Evolutionary conservation across 2,888 invertebrate species (phyloP), one percentile per base, ranked within the genome.

Genomic region (Cephus sareptanus): DNA sequence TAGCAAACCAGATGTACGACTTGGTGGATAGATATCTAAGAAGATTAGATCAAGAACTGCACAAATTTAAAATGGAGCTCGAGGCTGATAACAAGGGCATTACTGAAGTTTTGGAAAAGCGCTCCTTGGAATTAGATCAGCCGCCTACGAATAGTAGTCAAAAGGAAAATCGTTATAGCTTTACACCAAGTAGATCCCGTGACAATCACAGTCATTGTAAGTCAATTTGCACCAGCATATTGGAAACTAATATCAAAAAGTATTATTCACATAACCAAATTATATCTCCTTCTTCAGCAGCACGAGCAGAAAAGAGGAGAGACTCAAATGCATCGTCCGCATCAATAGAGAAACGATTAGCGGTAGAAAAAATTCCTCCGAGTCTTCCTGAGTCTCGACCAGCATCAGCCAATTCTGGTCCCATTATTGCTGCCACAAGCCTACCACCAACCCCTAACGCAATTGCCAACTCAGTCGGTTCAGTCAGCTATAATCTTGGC

Each of bases 21-120:
- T 93, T 98, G 87, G 98, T 99, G 77, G 98, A 98, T 89, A 94
- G 98, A 89, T 98, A 99, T 92, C 93, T 98, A 87, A 93, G 98
- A 80, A 94, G 97, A 91, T 93, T 99, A 77, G 97, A 96, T 93
- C 94, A 94, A 91, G 99, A 99, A 91, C 92, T 99, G 76, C 96
- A 97, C 85, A 99, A 99, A 92, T 99, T 99, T 92, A 99, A 99
- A 92, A 97, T 98, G 94, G 99, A 99, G 92, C 92, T 99, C 80
- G 99, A 99, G 92, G 99, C 99, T 1, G 99, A 99, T 92, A 98
- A 99, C 93, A 97, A 98, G 86, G 99, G 99, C 4, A 98, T 99
- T 77, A 99, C 99, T 0, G 99, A 99, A 92, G 93, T 97, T 75
- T 92, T 99, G 82, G 99, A 99, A 92, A 98, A 98, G 92, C 93